Evolutionary conservation across 2,888 invertebrate species (phyloP).

Genomic region (Agrochola circellaris): DNA sequence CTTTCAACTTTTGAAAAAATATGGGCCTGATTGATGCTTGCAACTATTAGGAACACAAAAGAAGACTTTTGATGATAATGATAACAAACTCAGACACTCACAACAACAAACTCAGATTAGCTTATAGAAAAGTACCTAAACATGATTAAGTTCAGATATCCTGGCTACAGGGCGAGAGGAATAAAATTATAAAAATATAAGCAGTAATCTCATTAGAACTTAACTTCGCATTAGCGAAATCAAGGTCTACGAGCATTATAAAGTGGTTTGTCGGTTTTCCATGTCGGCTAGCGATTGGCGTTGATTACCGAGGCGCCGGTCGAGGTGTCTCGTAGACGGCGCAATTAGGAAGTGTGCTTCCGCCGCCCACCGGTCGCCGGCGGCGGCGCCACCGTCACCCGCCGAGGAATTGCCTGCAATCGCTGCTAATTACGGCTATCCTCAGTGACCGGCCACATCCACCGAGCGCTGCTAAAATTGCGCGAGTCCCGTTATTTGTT

Average conservation of each 20-base stretch:
- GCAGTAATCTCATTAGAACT: slow-evolving; percentile 52
- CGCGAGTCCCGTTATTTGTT: slow-evolving; percentile 66
- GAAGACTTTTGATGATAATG: not conserved
- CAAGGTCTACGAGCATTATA: slow-evolving; percentile 67
- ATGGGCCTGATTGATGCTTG: not conserved
- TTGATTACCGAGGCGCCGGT: slow-evolving; percentile 89
- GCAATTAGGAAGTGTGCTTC: slow-evolving; percentile 90
- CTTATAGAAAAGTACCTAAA: not conserved
- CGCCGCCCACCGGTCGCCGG: slow-evolving; percentile 87
- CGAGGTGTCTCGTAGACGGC: slow-evolving; percentile 87
- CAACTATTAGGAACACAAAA: no score
- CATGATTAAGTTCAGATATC: not conserved
- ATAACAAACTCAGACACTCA: not conserved
- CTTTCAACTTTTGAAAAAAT: not conserved
- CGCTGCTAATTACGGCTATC: slow-evolving; percentile 86
- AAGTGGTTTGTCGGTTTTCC: slow-evolving; percentile 73
- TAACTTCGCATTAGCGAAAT: slow-evolving; percentile 62
- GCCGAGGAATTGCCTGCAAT: slow-evolving; percentile 86
- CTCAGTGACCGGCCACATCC: slow-evolving; percentile 72
- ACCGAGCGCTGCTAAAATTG: slow-evolving; percentile 72
- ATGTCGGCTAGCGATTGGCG: slow-evolving; percentile 82
- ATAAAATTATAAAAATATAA: slow-evolving; percentile 33
- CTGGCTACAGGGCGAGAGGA: not conserved
- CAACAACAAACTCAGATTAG: no score
- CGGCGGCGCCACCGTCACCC: slow-evolving; percentile 87